Conservation (phyloP, 2,888 invertebrate species). For the Lasius fuliginosus region DNA sequence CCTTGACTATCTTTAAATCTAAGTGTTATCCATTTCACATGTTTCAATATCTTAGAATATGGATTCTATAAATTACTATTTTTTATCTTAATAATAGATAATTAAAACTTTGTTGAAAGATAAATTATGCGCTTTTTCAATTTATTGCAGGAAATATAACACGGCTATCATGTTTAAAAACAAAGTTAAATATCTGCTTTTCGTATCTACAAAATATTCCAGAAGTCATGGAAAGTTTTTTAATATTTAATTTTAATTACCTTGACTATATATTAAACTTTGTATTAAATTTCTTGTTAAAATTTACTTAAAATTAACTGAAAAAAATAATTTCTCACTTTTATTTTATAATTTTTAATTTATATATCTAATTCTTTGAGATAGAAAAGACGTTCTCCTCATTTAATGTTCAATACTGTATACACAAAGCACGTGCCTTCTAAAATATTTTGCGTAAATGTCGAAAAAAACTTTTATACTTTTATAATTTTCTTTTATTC, state of each 20-base stretch:
- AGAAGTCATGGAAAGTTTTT: not conserved
- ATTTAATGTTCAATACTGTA: not conserved
- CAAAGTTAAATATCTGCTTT: not conserved
- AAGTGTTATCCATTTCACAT: not conserved
- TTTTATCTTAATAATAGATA: not conserved
- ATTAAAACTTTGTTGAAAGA: not conserved
- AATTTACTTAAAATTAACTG: not conserved
- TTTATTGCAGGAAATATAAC: not conserved
- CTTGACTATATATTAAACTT: not conserved
- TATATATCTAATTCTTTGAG: not conserved
- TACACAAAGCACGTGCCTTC: not conserved
- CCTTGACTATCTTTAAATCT: not conserved
- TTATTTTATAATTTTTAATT: not conserved
- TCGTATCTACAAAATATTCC: not conserved
- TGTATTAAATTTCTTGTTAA: slow-evolving; percentile 4
- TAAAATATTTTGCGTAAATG: slow-evolving; percentile 15
- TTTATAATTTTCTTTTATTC: not conserved
- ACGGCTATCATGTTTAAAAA: not conserved
- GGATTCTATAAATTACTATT: not conserved
- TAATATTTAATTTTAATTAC: not conserved
- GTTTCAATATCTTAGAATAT: not conserved
- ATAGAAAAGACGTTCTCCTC: not conserved
- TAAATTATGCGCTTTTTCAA: not conserved
- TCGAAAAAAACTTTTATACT: not conserved
- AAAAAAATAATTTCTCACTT: not conserved